A percentile compares a stretch with the other conserved stretches of the same genome.
These are phyloP conservation scores for Pseudococcus longispinus DNA, from an alignment of 2,888 invertebrate genomes.

Conservation along the genomic window DNA sequence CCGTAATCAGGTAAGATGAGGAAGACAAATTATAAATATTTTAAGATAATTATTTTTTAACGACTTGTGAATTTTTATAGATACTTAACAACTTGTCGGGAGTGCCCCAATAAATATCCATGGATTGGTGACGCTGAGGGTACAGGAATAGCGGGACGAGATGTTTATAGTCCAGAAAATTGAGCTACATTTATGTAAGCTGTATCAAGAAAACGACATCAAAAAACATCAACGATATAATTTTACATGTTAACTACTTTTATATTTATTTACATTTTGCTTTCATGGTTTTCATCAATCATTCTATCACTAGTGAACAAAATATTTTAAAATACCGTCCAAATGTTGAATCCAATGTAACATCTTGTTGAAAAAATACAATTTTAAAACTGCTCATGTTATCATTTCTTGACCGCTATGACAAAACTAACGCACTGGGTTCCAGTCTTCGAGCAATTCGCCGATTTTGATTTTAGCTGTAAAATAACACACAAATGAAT, in stretches of 20 bases:
- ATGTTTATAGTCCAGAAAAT: neutral
- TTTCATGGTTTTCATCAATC: neutral
- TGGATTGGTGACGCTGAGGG: conserved; percentile 89
- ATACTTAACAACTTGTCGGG: conserved; percentile 85
- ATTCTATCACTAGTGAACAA: neutral
- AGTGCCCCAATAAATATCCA: conserved; percentile 84
- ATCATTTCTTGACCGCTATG: neutral
- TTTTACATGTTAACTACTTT: neutral
- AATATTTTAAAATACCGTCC: neutral
- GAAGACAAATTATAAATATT: neutral
- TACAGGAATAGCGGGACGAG: conserved; percentile 69
- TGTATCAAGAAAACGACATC: neutral
- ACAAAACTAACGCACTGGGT: conserved; percentile 50
- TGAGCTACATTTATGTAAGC: neutral
- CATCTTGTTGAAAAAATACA: neutral
- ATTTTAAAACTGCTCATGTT: neutral
- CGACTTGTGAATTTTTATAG: conserved; percentile 63
- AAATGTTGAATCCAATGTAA: neutral
- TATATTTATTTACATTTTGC: neutral
- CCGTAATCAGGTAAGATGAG: conserved; percentile 71
- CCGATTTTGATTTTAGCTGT: conserved; percentile 56
- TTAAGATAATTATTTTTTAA: neutral
- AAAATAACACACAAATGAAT: conserved; percentile 13
- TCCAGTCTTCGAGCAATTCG: conserved; percentile 57
- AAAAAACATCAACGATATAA: neutral